A percentile compares a stretch with the other conserved stretches of the same genome.
Evolutionary conservation across 2,113 vertebrate species (phyloP).

Genomic region (Egretta garzetta): DNA sequence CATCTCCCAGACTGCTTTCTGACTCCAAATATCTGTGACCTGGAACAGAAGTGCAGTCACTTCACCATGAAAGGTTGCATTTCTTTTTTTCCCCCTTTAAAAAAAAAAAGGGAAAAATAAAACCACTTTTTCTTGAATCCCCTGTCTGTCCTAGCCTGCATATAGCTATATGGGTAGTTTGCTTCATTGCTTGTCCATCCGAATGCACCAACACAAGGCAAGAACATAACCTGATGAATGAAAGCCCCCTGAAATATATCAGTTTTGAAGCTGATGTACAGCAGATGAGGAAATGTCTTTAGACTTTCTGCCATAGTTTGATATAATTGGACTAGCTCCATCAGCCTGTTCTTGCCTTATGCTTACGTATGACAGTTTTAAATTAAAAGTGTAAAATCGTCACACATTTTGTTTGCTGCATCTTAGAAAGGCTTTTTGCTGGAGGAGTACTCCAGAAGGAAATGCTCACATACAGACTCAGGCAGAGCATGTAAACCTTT

Average conservation of each 20-base stretch:
- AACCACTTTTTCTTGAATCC: background rate
- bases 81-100: background rate
- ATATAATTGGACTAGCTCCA: background rate
- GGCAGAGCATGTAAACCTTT: background rate
- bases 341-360: background rate
- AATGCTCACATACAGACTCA: fast-evolving
- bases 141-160: background rate
- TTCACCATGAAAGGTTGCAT: background rate
- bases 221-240: background rate
- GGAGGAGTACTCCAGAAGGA: background rate
- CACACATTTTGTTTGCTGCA: background rate
- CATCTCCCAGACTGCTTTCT: background rate
- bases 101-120: background rate
- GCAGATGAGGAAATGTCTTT: background rate
- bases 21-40: background rate
- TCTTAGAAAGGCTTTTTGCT: background rate
- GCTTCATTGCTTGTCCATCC: background rate
- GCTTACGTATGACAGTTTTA: background rate
- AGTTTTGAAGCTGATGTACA: background rate
- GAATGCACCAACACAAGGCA: background rate
- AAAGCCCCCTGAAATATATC: background rate
- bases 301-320: background rate
- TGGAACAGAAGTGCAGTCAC: background rate
- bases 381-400: background rate
- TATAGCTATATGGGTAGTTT: background rate